Evolutionary conservation across 2,888 invertebrate genomes (phyloP), one percentile per base, ranked within the genome.

Genomic region (Torymus texanus): DNA sequence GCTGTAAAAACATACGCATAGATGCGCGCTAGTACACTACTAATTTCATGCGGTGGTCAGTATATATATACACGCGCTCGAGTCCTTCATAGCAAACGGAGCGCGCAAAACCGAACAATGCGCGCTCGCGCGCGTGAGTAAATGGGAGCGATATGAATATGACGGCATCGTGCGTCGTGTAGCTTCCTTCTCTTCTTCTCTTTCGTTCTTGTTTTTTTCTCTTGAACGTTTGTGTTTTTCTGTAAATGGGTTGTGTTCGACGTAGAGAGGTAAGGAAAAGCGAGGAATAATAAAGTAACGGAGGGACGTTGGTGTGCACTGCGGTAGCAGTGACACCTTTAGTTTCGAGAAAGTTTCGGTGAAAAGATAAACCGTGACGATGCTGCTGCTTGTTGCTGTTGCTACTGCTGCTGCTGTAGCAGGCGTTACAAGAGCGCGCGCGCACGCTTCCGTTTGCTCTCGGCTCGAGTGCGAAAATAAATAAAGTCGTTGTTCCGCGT

Each of bases 21-120:
- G 56, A 1, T 41, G 58, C 29, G 21, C 56, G 58, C 29, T 13
- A 11, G 16, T 16, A 41, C 10, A 55, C 18, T 29, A n/a, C 41
- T 56, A 56, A 73, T 73, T 73, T 56, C 18, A 70, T 61, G 71
- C 71, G 21, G 21, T 53, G 66, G 53, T 66, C 66, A 66, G 21
- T 41, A 29, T 29, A 41, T 8, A 8, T 8, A 8, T 1, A 0
- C 21, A 1, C 18, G 50, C 16, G 53, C 51, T 5, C 13, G 62
- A 79, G 79, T 55, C 76, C 80, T 56, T 50, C 66, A 77, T 80
- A 73, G 72, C 4, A 80, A 80, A 80, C 80, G 80, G 80, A 80
- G 80, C 80, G 73, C 62, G 70, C 55, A 72, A 73, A 58, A 58
- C 21, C 50, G 61, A 61, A 58, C 62, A 58, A 29, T 77, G 51